Base-by-base conservation (phyloP, 2,113 vertebrate genomes). In the Eubucco bourcierii region DNA sequence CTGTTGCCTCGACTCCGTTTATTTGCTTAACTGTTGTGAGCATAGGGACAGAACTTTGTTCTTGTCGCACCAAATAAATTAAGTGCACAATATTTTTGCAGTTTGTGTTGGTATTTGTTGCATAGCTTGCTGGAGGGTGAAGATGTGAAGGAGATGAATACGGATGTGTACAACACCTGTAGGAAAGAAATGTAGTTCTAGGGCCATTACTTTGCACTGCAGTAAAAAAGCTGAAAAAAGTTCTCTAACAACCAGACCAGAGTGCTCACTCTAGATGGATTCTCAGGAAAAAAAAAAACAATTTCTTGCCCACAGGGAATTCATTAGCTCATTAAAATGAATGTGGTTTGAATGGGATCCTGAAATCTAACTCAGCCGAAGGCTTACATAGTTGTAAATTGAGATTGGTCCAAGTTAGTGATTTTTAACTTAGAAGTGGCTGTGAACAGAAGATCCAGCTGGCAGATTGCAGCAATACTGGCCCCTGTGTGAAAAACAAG, bases 311-410 rank as follows among this genome's bases (percentile, higher is more conserved):
- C 72, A 18, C 34, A 59, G 87, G 90, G 92, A 92, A 58, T 90
- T 90, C 4, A 37, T 90, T 89, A 83, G 84, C 82, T 91, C 0
- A 1, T 93, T 94, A 81, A 96, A 95, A 95, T 88, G 70, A 56
- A 83, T 93, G 94, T 94, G 96, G 90, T 93, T 95, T 90, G 92
- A 90, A 91, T 41, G 79, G 63, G 92, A 88, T 95, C 92, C 88
- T 92, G 76, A 81, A 91, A 80, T 65, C 67, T 68, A 88, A 86
- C 60, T 94, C 9, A 0, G 52, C 58, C 3, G n/a, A 71, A 90
- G 81, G 31, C 89, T 85, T 63, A 15, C 79, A 78, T 76, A 94
- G 66, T 27, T 95, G 58, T 79, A 65, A 87, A n/a, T 89, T 4
- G 60, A 92, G 86, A 50, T 33, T 75, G 50, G 75, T 84, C 61